Evolutionary conservation across 2,888 invertebrate species (phyloP).

Genomic region (Camptogramma bilineatum): DNA sequence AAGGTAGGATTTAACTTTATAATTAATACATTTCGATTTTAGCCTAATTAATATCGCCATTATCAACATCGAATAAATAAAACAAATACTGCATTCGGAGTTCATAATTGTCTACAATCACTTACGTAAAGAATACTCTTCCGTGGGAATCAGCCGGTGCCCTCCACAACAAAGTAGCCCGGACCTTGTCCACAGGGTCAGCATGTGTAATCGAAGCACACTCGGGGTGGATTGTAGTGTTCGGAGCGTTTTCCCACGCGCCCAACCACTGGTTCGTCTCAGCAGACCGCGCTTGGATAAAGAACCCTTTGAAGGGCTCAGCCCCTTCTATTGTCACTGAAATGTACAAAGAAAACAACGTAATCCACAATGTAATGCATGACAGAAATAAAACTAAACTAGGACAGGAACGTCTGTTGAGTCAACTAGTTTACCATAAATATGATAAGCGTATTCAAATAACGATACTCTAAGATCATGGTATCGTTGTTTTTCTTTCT

Average conservation of each 20-base stretch:
- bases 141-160: slow-evolving; percentile 88
- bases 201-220: slow-evolving; percentile 92
- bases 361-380: background rate
- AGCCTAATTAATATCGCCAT: too few relatives aligned
- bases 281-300: slow-evolving; percentile 91
- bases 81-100: too few relatives aligned
- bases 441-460: too few relatives aligned
- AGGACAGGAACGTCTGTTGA: too few relatives aligned
- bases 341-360: slow-evolving; percentile 33
- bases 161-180: slow-evolving; percentile 90
- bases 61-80: too few relatives aligned
- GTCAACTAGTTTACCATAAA: too few relatives aligned
- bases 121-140: slow-evolving; percentile 93
- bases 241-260: slow-evolving; percentile 89
- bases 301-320: slow-evolving; percentile 92
- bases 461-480: too few relatives aligned
- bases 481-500: too few relatives aligned
- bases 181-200: slow-evolving; percentile 90
- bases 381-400: too few relatives aligned
- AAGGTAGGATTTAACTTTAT: too few relatives aligned
- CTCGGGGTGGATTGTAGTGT: slow-evolving; percentile 91
- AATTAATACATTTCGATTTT: too few relatives aligned
- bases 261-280: slow-evolving; percentile 91
- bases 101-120: slow-evolving; percentile 44
- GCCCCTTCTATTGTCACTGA: slow-evolving; percentile 85